Conservation (phyloP, 2,113 vertebrate species). For the Sander vitreus region DNA sequence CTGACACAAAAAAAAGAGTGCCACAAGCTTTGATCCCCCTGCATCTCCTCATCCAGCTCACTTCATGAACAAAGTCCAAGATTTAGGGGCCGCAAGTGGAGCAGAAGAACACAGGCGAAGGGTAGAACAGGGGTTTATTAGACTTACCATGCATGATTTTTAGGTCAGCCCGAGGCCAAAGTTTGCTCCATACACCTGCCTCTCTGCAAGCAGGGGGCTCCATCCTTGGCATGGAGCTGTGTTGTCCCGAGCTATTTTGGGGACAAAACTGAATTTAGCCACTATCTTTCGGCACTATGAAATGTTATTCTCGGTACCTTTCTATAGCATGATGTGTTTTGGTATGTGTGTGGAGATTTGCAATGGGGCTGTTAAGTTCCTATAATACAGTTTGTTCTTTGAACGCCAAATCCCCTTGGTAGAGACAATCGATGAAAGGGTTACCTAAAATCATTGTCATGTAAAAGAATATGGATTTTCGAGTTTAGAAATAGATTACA, state of each 20-base stretch:
- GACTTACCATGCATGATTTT: constrained; percentile 60
- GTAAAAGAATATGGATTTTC: neutral
- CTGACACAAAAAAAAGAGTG: constrained; percentile 58
- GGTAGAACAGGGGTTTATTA: constrained; percentile 57
- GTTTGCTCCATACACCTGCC: constrained; percentile 66
- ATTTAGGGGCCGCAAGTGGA: constrained; percentile 28
- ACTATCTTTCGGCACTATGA: constrained; percentile 8
- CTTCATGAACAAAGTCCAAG: constrained; percentile 39
- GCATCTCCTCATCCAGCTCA: constrained; percentile 61
- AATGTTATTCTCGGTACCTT: constrained; percentile 6
- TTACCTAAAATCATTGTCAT: neutral
- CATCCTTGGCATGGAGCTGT: constrained; percentile 51
- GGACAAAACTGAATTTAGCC: constrained; percentile 38
- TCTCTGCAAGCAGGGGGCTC: constrained; percentile 52
- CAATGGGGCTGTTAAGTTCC: neutral
- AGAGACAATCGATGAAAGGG: neutral
- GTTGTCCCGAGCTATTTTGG: constrained; percentile 57
- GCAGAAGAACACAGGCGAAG: constrained; percentile 25
- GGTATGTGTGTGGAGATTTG: neutral
- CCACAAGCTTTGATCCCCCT: constrained; percentile 69
- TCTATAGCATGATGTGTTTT: neutral
- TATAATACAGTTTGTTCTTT: neutral
- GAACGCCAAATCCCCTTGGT: neutral
- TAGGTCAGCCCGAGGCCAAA: constrained; percentile 74
- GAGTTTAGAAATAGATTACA: neutral